Evolutionary conservation across 2,797 vertebrate genomes (phyloP).

Genomic region (Nyctibius grandis): DNA sequence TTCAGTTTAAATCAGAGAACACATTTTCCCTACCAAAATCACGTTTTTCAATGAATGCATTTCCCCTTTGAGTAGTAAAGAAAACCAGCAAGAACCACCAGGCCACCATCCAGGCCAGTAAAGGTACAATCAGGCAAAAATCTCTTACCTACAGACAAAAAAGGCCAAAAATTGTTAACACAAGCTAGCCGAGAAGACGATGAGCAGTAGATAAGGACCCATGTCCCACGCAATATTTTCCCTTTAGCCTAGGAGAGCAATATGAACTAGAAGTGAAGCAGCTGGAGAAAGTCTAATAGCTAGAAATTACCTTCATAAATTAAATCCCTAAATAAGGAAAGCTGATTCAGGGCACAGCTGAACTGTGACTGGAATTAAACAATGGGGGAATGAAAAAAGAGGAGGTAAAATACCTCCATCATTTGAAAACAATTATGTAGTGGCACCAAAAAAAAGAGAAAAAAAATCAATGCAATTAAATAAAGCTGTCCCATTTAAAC

Average conservation of each 20-base stretch:
- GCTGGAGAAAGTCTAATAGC: background rate
- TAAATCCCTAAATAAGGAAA: slow-evolving; percentile 2
- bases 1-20: background rate
- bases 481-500: background rate
- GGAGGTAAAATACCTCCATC: background rate
- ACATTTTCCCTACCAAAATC: background rate
- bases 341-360: background rate
- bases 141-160: background rate
- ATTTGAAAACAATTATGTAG: background rate
- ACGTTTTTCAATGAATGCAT: background rate
- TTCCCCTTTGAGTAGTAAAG: background rate
- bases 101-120: background rate
- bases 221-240: background rate
- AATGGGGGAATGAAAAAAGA: background rate
- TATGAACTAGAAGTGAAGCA: background rate
- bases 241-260: background rate
- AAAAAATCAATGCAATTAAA: background rate
- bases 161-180: background rate
- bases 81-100: background rate
- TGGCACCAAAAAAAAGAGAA: background rate
- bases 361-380: slow-evolving; percentile 13
- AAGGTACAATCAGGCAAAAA: background rate
- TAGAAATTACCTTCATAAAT: slow-evolving; percentile 14
- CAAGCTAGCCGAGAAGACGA: background rate
- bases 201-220: background rate